A percentile compares a stretch with the other conserved stretches of the same genome.
Evolutionary conservation across 1,140 invertebrate species (phyloP).

Genomic region (Telenomus remus): DNA sequence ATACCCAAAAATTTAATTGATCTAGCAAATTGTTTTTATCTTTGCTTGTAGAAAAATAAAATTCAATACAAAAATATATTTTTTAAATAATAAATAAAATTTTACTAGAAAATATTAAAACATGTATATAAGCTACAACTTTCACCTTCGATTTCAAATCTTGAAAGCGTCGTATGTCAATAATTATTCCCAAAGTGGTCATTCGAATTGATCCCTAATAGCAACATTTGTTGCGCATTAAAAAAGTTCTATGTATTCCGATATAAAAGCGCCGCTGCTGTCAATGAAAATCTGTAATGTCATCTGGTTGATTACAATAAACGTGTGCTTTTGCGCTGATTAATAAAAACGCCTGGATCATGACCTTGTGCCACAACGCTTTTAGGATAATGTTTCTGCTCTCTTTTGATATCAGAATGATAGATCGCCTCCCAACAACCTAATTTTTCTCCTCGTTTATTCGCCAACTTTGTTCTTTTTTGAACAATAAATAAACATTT

Average conservation of each 20-base stretch:
- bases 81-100: no score
- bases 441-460: constrained; percentile 16
- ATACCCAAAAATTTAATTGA: no score
- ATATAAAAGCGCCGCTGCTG: constrained; percentile 3
- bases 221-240: constrained; percentile 16
- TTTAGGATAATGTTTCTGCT: constrained; percentile 42
- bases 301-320: constrained; percentile 31
- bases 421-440: constrained; percentile 50
- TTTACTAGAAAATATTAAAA: no score
- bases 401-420: constrained; percentile 46
- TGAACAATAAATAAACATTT: neutral
- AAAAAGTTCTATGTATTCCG: constrained; percentile 4
- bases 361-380: constrained; percentile 42
- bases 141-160: no score
- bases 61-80: no score
- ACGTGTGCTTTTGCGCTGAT: constrained; percentile 18
- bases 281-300: constrained; percentile 27
- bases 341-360: constrained; percentile 40
- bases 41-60: no score
- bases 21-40: no score
- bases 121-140: no score
- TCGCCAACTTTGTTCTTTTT: neutral
- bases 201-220: constrained; percentile 5
- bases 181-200: neutral
- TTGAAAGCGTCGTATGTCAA: neutral